These are phyloP conservation scores for Heliconius charithonia DNA, from an alignment of 2,888 invertebrate species.

Conservation along the genomic window DNA sequence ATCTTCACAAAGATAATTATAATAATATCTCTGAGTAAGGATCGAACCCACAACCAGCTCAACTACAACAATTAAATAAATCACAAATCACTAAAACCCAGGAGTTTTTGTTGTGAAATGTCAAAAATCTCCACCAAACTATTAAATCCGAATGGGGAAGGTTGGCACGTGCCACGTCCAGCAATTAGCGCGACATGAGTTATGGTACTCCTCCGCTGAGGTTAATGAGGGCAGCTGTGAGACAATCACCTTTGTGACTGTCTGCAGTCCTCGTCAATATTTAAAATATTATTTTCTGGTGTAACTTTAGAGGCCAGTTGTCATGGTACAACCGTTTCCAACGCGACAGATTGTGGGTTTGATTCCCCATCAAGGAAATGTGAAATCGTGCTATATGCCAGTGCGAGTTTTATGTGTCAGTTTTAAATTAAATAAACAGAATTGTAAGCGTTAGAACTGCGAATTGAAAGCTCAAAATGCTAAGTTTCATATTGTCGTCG, in stretches of 20 bases:
- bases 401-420: too few species aligned
- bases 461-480: too few species aligned
- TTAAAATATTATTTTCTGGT: neutral
- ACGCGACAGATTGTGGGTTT: too few species aligned
- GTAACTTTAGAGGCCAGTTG: too few species aligned
- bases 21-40: neutral
- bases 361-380: too few species aligned
- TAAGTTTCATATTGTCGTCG: too few species aligned
- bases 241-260: constrained; percentile 53
- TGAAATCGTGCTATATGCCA: too few species aligned
- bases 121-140: constrained; percentile 8
- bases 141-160: constrained; percentile 21
- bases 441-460: too few species aligned
- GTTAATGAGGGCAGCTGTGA: constrained; percentile 75
- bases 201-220: constrained; percentile 66
- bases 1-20: too few species aligned
- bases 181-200: constrained; percentile 74
- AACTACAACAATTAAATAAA: neutral
- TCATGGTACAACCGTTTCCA: too few species aligned
- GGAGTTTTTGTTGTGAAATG: neutral
- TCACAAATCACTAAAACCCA: neutral
- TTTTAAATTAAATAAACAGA: too few species aligned
- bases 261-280: constrained; percentile 44
- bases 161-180: constrained; percentile 52
- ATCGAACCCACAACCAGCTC: neutral